phyloP scores from a whole-genome alignment of 2,888 invertebrate species.

The Protophormia terraenovae region DNA sequence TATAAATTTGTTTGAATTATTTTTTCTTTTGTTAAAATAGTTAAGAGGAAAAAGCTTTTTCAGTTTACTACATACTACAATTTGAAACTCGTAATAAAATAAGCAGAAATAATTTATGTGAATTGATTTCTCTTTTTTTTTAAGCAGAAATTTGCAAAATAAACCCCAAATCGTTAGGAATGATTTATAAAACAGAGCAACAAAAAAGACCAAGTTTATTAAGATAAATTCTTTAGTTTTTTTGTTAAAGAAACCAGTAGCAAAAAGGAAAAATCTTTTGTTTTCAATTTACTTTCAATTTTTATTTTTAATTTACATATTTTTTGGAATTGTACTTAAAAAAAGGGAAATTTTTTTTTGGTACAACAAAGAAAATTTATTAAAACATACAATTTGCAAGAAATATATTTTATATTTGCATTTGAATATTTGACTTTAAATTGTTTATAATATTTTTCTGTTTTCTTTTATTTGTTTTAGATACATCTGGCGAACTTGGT shows the following conservation, averaged over 20 bases:
- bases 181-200: conserved; percentile 34
- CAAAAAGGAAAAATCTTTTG: conserved; percentile 12
- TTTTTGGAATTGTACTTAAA: neutral
- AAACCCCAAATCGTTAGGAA: conserved; percentile 13
- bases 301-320: conserved; percentile 1
- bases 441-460: neutral
- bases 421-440: neutral
- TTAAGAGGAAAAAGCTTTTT: neutral
- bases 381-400: too few species aligned
- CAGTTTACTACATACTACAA: neutral
- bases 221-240: neutral
- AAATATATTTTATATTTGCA: neutral
- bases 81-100: neutral
- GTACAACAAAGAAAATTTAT: too few species aligned
- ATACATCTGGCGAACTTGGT: conserved; percentile 80
- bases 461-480: conserved; percentile 73
- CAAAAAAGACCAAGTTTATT: too few species aligned
- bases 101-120: conserved; percentile 41
- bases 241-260: neutral
- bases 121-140: conserved; percentile 17
- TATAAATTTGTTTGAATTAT: neutral
- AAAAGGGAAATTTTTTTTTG: neutral
- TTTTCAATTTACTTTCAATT: neutral
- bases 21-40: neutral
- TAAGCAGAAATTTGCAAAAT: neutral